A percentile compares a stretch with the other conserved stretches of the same genome.
Evolutionary conservation across 2,113 vertebrate genomes (phyloP).

Genomic region (Zootoca vivipara): DNA sequence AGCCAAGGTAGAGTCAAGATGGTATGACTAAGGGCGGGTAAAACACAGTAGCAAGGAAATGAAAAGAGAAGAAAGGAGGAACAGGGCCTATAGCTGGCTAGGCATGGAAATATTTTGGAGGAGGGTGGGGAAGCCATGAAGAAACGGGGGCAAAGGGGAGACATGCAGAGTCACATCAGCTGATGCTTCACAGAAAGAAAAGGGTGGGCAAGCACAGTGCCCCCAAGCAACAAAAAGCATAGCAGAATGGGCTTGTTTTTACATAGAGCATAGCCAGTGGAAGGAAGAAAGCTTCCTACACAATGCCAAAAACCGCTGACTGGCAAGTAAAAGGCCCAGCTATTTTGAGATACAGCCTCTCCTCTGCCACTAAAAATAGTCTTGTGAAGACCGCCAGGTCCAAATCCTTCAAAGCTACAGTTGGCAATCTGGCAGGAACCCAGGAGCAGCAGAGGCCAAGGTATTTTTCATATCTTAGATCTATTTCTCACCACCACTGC

Average conservation of each 20-base stretch:
- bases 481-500: slow-evolving; percentile 65
- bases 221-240: slow-evolving; percentile 26
- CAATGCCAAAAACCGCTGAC: slow-evolving; percentile 70
- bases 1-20: not conserved
- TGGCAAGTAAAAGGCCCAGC: slow-evolving; percentile 71
- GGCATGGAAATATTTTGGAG: no score
- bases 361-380: slow-evolving; percentile 72
- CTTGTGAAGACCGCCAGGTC: slow-evolving; percentile 66
- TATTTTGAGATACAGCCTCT: slow-evolving; percentile 76
- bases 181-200: not conserved
- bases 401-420: slow-evolving; percentile 62
- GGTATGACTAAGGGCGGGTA: no score
- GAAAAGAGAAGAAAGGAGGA: not conserved
- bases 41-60: not conserved
- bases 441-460: slow-evolving; percentile 68
- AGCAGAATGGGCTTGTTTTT: slow-evolving; percentile 40
- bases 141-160: not conserved
- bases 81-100: not conserved
- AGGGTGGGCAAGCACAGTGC: not conserved
- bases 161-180: not conserved
- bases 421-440: slow-evolving; percentile 67
- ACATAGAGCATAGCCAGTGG: slow-evolving; percentile 63
- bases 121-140: not conserved
- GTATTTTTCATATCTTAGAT: slow-evolving; percentile 66
- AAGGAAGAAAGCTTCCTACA: slow-evolving; percentile 75